A percentile compares a stretch with the other conserved stretches of the same genome.
Evolutionary conservation across 53 echinoderm and acorn worm genomes (phyloP).

Genomic region (Echinometra lucunter): DNA sequence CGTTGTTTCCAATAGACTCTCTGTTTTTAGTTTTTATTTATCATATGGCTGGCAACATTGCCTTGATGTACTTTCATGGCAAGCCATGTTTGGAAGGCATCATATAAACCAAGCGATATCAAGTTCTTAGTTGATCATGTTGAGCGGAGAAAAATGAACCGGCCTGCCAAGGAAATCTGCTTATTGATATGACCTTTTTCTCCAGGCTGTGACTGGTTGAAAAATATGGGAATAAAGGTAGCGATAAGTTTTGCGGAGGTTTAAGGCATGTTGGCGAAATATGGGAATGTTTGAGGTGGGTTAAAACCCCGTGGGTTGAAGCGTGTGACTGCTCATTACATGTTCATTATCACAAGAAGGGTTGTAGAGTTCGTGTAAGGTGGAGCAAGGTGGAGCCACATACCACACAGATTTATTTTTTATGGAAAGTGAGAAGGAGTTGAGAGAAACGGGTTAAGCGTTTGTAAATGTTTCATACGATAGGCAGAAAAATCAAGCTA

Average conservation of each 20-base stretch:
- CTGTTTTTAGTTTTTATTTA: not conserved
- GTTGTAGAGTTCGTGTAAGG: not conserved
- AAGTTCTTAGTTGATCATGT: not conserved
- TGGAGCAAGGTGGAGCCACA: not conserved
- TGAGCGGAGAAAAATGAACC: not conserved
- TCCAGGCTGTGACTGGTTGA: not conserved
- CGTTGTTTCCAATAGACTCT: not conserved
- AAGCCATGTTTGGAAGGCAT: not conserved
- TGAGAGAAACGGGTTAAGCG: not conserved
- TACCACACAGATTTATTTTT: not conserved
- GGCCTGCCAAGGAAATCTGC: not conserved
- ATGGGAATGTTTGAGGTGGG: not conserved
- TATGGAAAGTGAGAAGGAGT: not conserved
- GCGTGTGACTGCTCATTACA: not conserved
- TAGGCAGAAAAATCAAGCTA: not conserved
- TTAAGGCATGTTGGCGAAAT: not conserved
- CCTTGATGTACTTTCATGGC: not conserved
- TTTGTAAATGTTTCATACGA: not conserved
- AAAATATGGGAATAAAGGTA: not conserved
- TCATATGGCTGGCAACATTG: not conserved
- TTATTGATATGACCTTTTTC: conserved; percentile 28
- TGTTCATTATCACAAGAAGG: not conserved
- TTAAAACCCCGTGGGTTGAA: not conserved
- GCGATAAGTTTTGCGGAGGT: not conserved
- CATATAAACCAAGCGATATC: not conserved